Evolutionary conservation across 2,797 vertebrate species (phyloP).

Genomic region (Pangasius krempfi): DNA sequence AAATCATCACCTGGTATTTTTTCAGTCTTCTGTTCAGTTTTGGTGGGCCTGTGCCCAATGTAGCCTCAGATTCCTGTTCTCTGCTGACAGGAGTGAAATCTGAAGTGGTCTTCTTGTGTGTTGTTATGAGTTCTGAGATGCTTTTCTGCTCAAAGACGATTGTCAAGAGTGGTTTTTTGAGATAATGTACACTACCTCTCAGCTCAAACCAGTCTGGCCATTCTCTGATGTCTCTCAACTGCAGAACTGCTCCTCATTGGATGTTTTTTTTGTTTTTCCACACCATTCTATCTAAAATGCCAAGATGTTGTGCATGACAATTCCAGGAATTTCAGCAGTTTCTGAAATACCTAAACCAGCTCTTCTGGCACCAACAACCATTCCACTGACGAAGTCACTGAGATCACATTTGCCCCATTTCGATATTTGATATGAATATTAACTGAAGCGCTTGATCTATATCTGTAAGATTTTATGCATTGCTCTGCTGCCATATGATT

Average conservation of each 20-base stretch:
- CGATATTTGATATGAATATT: too few species aligned
- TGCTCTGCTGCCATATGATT: background rate
- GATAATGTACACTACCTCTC: background rate
- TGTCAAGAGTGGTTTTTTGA: background rate
- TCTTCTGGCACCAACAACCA: too few species aligned
- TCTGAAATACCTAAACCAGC: too few species aligned
- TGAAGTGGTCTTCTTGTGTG: background rate
- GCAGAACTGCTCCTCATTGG: too few species aligned
- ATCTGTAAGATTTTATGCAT: background rate
- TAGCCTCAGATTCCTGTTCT: background rate
- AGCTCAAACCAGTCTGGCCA: background rate
- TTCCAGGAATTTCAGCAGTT: background rate
- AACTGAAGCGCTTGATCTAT: too few species aligned
- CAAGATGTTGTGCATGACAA: background rate
- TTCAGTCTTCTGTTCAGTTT: background rate
- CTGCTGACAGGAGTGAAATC: background rate
- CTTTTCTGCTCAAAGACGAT: background rate
- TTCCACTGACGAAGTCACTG: background rate
- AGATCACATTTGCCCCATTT: background rate
- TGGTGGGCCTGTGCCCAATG: background rate
- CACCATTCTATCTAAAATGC: background rate
- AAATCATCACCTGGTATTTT: background rate
- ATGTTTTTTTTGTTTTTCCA: too few species aligned
- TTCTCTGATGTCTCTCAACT: background rate
- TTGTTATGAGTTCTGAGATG: background rate